Evolutionary conservation across 2,797 vertebrate genomes (phyloP), one percentile per base, ranked within the genome.

Genomic region (Echeneis naucrates): DNA sequence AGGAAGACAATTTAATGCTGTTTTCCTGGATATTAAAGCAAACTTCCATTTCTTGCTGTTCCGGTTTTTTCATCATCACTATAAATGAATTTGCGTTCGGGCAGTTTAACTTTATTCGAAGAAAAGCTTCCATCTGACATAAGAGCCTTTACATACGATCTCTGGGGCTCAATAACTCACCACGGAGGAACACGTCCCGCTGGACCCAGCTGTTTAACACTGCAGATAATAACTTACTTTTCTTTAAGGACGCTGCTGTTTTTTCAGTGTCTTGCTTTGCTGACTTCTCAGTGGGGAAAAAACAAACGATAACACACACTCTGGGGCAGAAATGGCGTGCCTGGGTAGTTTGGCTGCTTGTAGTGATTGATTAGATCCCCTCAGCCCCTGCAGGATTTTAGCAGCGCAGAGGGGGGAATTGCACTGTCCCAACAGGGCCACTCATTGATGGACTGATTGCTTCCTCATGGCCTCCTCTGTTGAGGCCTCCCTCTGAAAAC

Each of bases 331-430:
- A 62, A 69, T 73, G 73, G 67, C 64, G 81, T 65, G 78, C 27
- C 69, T 38, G 81, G 68, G 72, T 73, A 56, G 79, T 82, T 66
- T 55, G 51, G 48, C 51, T 32, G 73, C 58, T 82, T 32, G 75
- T 24, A n/a, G 75, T 88, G 89, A 93, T 90, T 93, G 88, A 90
- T 91, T 89, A 83, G 87, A 81, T 86, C 84, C 83, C 81, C 69
- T 52, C 37, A 76, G 87, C 69, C 82, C 73, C 69, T 57, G 76
- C 51, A 84, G 75, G 83, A 82, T 70, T 85, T 77, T 19, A 62
- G 52, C 68, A 77, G 80, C 73, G 71, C 12, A 5, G 70, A 45
- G 56, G 69, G 60, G 69, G 74, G 53, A 2, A n/a, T 63, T 33
- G 52, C 67, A 69, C 30, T 24, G 50, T 75, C 78, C 78, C 77